Evolutionary conservation across 2,113 vertebrate genomes (phyloP).

Genomic region (Lycocorax pyrrhopterus): DNA sequence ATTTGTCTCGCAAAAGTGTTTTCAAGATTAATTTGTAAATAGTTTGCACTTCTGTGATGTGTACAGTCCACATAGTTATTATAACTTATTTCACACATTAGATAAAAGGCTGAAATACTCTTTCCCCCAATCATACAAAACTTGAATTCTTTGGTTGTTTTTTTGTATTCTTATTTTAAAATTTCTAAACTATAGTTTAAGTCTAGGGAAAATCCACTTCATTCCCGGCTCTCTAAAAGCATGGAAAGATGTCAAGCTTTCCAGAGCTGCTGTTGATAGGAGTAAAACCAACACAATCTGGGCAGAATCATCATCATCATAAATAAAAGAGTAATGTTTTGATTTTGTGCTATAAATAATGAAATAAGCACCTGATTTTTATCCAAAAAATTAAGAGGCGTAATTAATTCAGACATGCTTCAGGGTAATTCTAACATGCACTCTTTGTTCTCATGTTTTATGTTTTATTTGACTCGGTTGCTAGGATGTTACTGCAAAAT

Average conservation of each 20-base stretch:
- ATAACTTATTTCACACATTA: neutral
- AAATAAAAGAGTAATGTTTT: constrained; percentile 45
- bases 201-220: neutral
- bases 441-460: neutral
- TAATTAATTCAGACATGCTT: constrained; percentile 50
- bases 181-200: neutral
- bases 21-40: neutral
- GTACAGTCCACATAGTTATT: neutral
- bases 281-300: constrained; percentile 14
- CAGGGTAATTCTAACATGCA: neutral
- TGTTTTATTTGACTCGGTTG: neutral
- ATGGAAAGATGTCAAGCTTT: neutral
- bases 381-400: constrained; percentile 40
- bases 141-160: neutral
- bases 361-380: constrained; percentile 35
- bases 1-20: neutral
- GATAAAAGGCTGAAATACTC: neutral
- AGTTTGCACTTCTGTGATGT: neutral
- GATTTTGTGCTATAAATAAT: constrained; percentile 45
- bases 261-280: neutral
- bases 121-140: neutral
- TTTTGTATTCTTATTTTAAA: neutral
- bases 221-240: neutral
- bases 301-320: constrained; percentile 1
- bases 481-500: neutral